Percentiles rank a stretch among this genome's conserved stretches.
Evolutionary conservation across 2,797 vertebrate genomes (phyloP).

Genomic region (Myotis vivesi): DNA sequence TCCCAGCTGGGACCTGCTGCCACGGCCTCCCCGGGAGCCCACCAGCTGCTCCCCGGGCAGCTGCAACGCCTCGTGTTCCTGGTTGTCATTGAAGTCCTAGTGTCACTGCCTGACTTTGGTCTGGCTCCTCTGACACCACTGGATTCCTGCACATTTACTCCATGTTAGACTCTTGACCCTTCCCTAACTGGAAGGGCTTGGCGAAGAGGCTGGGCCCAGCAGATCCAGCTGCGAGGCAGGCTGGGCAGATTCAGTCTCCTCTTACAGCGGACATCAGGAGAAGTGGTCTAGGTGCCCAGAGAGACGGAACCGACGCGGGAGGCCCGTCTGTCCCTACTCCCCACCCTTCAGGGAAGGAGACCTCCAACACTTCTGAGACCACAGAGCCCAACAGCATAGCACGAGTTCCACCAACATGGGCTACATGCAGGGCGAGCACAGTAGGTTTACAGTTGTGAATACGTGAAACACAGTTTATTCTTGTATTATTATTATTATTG

Average conservation of each 20-base stretch:
- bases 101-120: background rate
- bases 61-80: conserved; percentile 20
- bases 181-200: background rate
- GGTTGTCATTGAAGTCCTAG: conserved; percentile 37
- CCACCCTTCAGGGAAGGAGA: background rate
- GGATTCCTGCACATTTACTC: background rate
- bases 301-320: background rate
- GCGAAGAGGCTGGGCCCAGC: background rate
- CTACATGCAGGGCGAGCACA: background rate
- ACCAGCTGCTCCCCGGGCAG: conserved; percentile 76
- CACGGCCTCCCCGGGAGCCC: background rate
- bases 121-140: conserved; percentile 52
- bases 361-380: background rate
- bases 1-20: background rate
- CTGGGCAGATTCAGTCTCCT: background rate
- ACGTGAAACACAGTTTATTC: too few relatives aligned
- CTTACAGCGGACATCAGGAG: background rate
- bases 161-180: background rate
- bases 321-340: background rate
- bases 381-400: background rate
- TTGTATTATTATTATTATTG: too few relatives aligned
- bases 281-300: background rate
- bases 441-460: background rate
- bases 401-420: background rate
- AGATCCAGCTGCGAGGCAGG: background rate